phyloP scores from a whole-genome alignment of 2,797 vertebrate genomes.

The Graptemys geographica region DNA sequence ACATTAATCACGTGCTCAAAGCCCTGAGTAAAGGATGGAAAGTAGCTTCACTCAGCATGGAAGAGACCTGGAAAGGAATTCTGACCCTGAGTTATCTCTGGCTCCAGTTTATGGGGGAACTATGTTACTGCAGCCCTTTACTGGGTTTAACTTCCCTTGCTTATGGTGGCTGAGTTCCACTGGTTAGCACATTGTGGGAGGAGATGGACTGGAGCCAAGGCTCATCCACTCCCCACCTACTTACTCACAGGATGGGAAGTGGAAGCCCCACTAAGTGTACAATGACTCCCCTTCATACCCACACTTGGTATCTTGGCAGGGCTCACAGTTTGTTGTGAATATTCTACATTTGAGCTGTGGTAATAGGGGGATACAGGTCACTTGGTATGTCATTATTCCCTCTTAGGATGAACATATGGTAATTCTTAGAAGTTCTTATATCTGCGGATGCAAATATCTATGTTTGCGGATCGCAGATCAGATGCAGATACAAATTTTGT shows the following conservation, averaged over 20 bases:
- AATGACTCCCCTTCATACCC: background rate
- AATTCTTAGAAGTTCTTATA: accelerated
- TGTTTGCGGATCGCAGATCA: no score
- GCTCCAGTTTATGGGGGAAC: background rate
- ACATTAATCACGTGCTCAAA: background rate
- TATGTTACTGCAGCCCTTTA: background rate
- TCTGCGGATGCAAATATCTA: no score
- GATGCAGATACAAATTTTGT: no score
- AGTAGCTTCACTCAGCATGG: background rate
- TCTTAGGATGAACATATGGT: background rate
- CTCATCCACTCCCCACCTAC: background rate
- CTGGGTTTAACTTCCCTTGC: background rate
- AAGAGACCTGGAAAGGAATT: background rate
- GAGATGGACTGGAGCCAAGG: background rate
- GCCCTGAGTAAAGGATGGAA: accelerated
- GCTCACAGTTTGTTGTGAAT: background rate
- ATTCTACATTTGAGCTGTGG: background rate
- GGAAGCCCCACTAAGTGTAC: background rate
- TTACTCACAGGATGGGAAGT: background rate
- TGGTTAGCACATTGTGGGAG: background rate
- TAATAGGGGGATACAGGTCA: background rate
- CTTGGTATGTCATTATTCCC: background rate
- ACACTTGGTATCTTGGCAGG: background rate
- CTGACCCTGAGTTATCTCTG: background rate
- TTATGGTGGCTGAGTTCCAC: background rate